phyloP scores from a whole-genome alignment of 2,888 invertebrate genomes.

The Elegia similella region DNA sequence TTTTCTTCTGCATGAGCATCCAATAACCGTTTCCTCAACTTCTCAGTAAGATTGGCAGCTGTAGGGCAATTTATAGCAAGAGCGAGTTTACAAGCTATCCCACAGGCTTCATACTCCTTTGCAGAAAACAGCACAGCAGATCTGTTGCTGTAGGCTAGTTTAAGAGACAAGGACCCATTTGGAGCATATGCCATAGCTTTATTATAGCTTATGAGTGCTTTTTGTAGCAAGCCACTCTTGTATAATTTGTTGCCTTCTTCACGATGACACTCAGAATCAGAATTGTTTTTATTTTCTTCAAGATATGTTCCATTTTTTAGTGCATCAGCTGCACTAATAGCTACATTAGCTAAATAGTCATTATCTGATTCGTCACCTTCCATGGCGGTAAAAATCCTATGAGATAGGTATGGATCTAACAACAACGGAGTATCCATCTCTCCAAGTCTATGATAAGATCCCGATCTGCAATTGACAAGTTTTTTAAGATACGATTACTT shows the following conservation, averaged over 20 bases:
- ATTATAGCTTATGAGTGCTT: constrained; percentile 26
- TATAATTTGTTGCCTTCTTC: constrained; percentile 19
- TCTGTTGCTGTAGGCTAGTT: constrained; percentile 27
- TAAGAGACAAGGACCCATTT: constrained; percentile 22
- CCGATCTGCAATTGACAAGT: no score
- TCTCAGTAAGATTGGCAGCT: constrained; percentile 17
- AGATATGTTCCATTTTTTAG: not conserved
- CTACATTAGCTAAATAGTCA: not conserved
- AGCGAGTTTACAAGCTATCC: constrained; percentile 24
- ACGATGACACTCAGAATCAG: not conserved
- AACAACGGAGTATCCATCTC: no score
- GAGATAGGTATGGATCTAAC: no score
- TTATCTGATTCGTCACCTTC: not conserved
- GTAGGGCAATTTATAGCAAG: constrained; percentile 22
- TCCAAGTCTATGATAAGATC: no score
- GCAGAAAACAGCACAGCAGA: constrained; percentile 25
- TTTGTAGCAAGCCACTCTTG: constrained; percentile 13
- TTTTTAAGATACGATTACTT: no score
- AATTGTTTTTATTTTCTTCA: not conserved
- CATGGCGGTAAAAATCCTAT: not conserved
- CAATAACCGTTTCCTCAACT: constrained; percentile 12
- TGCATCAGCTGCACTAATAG: not conserved
- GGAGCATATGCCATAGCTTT: constrained; percentile 27
- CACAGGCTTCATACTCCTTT: constrained; percentile 19
- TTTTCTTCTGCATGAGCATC: no score